Conservation (phyloP, 2,113 vertebrate species). For the Anoplopoma fimbria region DNA sequence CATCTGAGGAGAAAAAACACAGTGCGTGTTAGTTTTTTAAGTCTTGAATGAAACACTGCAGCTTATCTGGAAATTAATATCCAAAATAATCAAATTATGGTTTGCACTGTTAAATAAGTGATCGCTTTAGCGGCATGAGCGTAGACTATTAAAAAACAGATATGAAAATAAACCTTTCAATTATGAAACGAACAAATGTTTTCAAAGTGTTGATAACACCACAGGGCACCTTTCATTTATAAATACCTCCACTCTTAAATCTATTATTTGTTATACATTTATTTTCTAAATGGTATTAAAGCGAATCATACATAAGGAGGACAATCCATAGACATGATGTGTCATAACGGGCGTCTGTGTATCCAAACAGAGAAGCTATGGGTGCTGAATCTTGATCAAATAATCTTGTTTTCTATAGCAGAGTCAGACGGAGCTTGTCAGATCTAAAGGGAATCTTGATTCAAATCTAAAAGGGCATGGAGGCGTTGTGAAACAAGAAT, state of each 20-base stretch:
- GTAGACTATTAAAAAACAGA: too few species aligned
- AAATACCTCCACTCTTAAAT: background rate
- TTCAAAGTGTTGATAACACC: background rate
- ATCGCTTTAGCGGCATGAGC: background rate
- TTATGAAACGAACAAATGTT: background rate
- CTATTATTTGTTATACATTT: background rate
- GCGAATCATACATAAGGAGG: background rate
- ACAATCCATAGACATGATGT: background rate
- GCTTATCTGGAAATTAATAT: background rate
- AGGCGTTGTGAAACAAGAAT: background rate
- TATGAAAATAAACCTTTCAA: background rate
- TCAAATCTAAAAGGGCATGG: too few species aligned
- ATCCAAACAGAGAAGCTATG: background rate
- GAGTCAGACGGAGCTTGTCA: background rate
- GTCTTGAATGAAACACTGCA: too few species aligned
- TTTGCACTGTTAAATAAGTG: background rate
- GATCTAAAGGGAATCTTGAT: background rate
- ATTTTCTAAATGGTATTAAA: background rate
- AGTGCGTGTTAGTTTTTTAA: background rate
- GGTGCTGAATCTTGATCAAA: too few species aligned
- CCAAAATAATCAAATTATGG: background rate
- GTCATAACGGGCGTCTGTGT: background rate
- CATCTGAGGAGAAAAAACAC: constrained; percentile 83
- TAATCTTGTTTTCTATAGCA: background rate
- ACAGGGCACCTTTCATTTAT: background rate